Conservation (phyloP, 2,888 invertebrate species). For the Pocota personata region DNA sequence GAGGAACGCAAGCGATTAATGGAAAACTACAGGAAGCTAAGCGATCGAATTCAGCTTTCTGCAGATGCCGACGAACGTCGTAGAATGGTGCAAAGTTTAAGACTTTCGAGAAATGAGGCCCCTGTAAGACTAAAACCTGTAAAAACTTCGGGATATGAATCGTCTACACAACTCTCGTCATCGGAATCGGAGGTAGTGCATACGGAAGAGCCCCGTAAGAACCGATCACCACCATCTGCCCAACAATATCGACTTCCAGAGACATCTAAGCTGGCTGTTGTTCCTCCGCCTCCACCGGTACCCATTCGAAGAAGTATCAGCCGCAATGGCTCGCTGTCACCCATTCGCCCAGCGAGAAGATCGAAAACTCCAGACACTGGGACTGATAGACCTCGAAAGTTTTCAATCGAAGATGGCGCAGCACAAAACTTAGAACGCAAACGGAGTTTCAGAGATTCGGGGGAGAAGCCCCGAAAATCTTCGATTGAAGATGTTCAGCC, state of each 20-base stretch:
- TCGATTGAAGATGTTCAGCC: slow-evolving; percentile 73
- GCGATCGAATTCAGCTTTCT: slow-evolving; percentile 79
- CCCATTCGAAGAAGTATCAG: slow-evolving; percentile 76
- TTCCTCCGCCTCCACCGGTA: slow-evolving; percentile 53
- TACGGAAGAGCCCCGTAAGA: slow-evolving; percentile 57
- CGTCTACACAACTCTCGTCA: slow-evolving; percentile 81
- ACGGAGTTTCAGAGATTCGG: slow-evolving; percentile 31
- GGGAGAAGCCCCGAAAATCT: slow-evolving; percentile 75
- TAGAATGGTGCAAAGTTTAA: slow-evolving; percentile 78
- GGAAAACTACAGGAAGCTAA: slow-evolving; percentile 80
- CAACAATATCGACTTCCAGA: slow-evolving; percentile 57
- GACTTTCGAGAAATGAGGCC: slow-evolving; percentile 78
- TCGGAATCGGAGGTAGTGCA: slow-evolving; percentile 80
- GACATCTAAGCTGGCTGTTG: not conserved
- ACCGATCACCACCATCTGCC: slow-evolving; percentile 77
- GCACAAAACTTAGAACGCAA: slow-evolving; percentile 58
- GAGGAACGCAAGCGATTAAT: slow-evolving; percentile 80
- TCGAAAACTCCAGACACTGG: slow-evolving; percentile 80
- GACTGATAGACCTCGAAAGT: slow-evolving; percentile 73
- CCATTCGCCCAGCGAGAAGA: slow-evolving; percentile 79
- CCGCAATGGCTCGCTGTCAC: slow-evolving; percentile 80
- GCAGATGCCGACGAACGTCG: slow-evolving; percentile 80
- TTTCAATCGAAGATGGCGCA: slow-evolving; percentile 73
- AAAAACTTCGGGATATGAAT: slow-evolving; percentile 78
- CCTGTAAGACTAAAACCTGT: slow-evolving; percentile 75